Base-by-base conservation (phyloP, 1,140 invertebrate genomes). In the Colletes latitarsis region DNA sequence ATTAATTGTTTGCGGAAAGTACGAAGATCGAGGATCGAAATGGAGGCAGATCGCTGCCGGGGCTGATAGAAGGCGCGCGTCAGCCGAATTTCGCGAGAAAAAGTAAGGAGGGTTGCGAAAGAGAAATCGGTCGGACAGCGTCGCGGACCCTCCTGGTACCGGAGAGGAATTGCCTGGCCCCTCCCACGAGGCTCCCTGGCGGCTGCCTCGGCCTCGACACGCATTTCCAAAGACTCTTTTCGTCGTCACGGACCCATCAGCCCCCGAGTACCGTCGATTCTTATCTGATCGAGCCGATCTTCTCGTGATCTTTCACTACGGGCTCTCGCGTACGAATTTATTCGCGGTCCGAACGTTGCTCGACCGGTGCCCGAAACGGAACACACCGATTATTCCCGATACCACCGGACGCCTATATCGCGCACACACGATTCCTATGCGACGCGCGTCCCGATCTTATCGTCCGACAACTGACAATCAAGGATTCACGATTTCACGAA, bases 211-310 rank as follows among this genome's bases (percentile, higher is more conserved):
- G 87, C 90, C 90, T 91, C 89, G 89, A 91, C 90, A 91, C 88
- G 90, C 87, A 91, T 90, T 91, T 91, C 84, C 83, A 89, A 88
- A 85, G 83, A 86, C 84, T 89, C 89, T 88, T 83, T 84, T 87
- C 88, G 87, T 89, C 89, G 88, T 84, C 85, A 82, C 86, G 86
- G 81, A 49, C 80, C 80, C 86, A 86, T 87, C 86, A 88, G 86
- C 85, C 86, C 76, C 82, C 85, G 76, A 84, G 77, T 83, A 85
- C 76, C 84, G 74, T 77, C 82, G 82, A 86, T 85, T 76, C 79
- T 87, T 87, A 87, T 87, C 86, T 85, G 68, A 70, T 78, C 82
- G 82, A 70, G 74, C 74, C 85, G 85, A 87, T 87, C 85, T 82
- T 87, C 81, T 82, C 81, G 62, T 67, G 85, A 86, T 87, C 84